phyloP scores from a whole-genome alignment of 1,140 invertebrate species.

The Bombyx mori region ASM3026992v2 NC_085111.1:18709501-18710000 shows the following conservation, averaged over 20 bases:
- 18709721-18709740: constrained; percentile 3
- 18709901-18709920: neutral
- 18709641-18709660: constrained; percentile 96
- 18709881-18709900: neutral
- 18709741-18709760: neutral
- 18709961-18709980: neutral
- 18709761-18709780: too few species aligned
- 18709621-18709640: constrained; percentile 91
- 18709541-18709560: constrained; percentile 88
- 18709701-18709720: constrained; percentile 51
- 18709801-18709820: too few species aligned
- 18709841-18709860: too few species aligned
- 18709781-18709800: too few species aligned
- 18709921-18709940: too few species aligned
- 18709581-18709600: constrained; percentile 98
- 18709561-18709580: constrained; percentile 90
- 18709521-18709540: constrained; percentile 94
- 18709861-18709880: too few species aligned
- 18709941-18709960: neutral
- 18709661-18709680: constrained; percentile 96
- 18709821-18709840: too few species aligned
- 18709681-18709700: constrained; percentile 94
- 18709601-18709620: constrained; percentile 98
- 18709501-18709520: constrained; percentile 90
- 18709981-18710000: too few species aligned